Evolutionary conservation across 2,797 vertebrate species (phyloP).

Genomic region (Chelon labrosus): DNA sequence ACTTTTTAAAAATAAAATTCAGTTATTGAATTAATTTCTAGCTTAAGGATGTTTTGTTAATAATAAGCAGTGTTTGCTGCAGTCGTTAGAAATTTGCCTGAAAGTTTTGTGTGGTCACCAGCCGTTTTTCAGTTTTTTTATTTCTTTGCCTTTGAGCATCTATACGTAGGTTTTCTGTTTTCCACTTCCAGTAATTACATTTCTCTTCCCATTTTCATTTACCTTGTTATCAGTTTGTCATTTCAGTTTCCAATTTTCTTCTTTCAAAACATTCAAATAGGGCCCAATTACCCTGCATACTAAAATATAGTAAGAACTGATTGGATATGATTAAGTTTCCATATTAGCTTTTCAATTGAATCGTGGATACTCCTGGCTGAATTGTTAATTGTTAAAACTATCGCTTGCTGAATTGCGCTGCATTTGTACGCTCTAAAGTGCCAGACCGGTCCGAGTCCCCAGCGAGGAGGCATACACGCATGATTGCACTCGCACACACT

Average conservation of each 20-base stretch:
- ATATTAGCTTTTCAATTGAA: not conserved
- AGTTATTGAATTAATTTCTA: not conserved
- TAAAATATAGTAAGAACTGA: not conserved
- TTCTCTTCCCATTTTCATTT: not conserved
- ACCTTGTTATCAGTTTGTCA: not conserved
- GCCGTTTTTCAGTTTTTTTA: not conserved
- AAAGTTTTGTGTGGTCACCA: not conserved
- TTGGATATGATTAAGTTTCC: not conserved
- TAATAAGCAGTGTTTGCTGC: not conserved
- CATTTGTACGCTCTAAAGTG: constrained; percentile 10
- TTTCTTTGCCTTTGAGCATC: not conserved
- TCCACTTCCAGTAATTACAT: not conserved
- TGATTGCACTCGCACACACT: constrained; percentile 35
- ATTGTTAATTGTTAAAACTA: constrained; percentile 1
- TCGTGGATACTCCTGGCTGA: not conserved
- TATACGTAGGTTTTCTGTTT: too few species aligned
- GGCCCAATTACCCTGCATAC: not conserved
- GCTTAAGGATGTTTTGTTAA: not conserved
- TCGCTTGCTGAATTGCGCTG: not conserved
- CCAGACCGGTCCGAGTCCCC: not conserved
- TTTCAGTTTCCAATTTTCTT: not conserved
- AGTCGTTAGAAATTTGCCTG: not conserved
- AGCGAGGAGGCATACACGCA: constrained; percentile 21
- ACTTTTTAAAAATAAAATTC: not conserved
- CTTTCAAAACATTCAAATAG: not conserved